Evolutionary conservation across 2,888 invertebrate genomes (phyloP), one percentile per base, ranked within the genome.

Genomic region (Scaptomyza flava): DNA sequence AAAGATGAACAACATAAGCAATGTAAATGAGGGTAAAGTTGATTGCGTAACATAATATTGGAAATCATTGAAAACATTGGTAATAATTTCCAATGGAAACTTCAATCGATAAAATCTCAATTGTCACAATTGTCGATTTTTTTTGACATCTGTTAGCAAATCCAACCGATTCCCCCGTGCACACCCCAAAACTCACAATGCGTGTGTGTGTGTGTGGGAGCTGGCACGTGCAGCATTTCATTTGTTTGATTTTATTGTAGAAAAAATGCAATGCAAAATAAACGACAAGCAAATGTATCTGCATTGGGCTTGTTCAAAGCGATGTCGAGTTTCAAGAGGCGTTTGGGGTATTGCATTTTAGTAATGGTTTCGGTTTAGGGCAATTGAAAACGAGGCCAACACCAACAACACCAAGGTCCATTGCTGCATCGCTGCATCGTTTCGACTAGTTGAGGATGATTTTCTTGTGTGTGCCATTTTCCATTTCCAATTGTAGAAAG

Each of bases 41-140:
- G 57, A 63, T 62, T 57, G 52, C 48, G 36, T 42, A 47, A 60
- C 54, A 64, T 14, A 17, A 6, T 6, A 6, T 75, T 75, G 46
- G 58, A 41, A 51, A 75, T 70, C 63, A 48, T 64, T 76, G 57
- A 75, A 64, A 64, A 30, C 59, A 62, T 73, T 58, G 45, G 64
- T 45, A 45, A 75, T 67, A 58, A 54, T 51, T 61, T 52, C 14
- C 41, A 59, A 53, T 61, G 51, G 50, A 60, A 60, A 67, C 56
- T 58, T 52, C 41, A 33, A 42, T 58, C 54, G 45, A 68, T 66
- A 63, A 68, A 79, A 72, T 68, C 54, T 53, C 75, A 73, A 78
- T 78, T 74, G 67, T 38, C 63, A 48, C 64, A 72, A 79, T 82
- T 83, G 77, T 68, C 68, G 58, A 72, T 68, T 77, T 68, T 77